Evolutionary conservation across 2,113 vertebrate genomes (phyloP), one percentile per base, ranked within the genome.

Genomic region (Murina feae): DNA sequence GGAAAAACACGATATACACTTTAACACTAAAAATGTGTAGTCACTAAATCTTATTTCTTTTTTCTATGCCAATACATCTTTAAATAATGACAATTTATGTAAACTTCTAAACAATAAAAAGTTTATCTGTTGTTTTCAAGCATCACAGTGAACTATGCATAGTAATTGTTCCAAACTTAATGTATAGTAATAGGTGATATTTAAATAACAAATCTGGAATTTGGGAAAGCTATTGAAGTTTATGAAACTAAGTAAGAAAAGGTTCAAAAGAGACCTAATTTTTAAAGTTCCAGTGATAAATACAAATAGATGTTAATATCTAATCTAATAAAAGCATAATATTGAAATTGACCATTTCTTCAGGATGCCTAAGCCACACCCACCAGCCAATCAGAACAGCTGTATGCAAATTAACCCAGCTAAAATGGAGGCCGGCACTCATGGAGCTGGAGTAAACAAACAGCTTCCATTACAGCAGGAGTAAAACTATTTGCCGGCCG

Each of bases 161-260:
- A 42, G 42, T 37, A 86, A 79, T 55, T 89, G 83, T 93, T 86
- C 47, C 37, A 78, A 85, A 75, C 17, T 66, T 92, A 85, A 82
- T 53, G n/a, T 78, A 71, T 13, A 89, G 37, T n/a, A 76, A 63
- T 85, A 21, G 68, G 37, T 83, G 25, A 39, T 84, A 66, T 74
- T 94, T 93, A 86, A 95, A 72, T 68, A 90, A 79, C 68, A 92
- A 95, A 96, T 65, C 37, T 90, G 83, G 89, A 96, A 91, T 96
- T 86, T 65, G 23, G 51, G 81, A 86, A 94, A 86, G 44, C 44
- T 91, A 89, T 94, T 88, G 96, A 94, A 83, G 63, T 95, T 96
- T 93, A 96, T 69, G 21, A 87, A 68, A 93, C 32, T 74, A 95
- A 94, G 94, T 58, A 89, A 94, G 51, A 49, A 89, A 90, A 95